phyloP scores from a whole-genome alignment of 2,797 vertebrate genomes.

The Decapterus maruadsi region DNA sequence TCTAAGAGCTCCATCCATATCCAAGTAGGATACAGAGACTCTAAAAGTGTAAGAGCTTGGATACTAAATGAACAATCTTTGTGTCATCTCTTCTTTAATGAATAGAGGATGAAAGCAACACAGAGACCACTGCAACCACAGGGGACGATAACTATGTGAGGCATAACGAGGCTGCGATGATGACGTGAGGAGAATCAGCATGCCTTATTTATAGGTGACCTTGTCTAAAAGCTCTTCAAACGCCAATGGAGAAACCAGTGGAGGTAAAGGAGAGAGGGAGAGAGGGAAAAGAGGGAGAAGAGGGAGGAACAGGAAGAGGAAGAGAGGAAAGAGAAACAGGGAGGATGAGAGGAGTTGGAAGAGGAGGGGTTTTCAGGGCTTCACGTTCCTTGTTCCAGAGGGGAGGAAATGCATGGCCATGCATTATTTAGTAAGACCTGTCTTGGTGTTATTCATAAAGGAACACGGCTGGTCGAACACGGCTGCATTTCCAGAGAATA shows the following conservation, averaged over 20 bases:
- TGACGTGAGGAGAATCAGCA: slow-evolving; percentile 78
- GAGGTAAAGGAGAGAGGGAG: slow-evolving; percentile 30
- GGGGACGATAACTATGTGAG: slow-evolving; percentile 61
- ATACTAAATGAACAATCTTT: slow-evolving; percentile 61
- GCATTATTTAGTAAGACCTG: slow-evolving; percentile 76
- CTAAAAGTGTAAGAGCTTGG: slow-evolving; percentile 54
- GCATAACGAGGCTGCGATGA: slow-evolving; percentile 72
- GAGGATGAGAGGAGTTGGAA: slow-evolving; percentile 45
- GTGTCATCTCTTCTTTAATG: slow-evolving; percentile 70
- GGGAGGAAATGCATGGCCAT: slow-evolving; percentile 70
- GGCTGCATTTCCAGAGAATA: slow-evolving; percentile 29
- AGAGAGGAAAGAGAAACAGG: slow-evolving; percentile 20
- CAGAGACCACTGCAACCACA: slow-evolving; percentile 50
- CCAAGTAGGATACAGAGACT: slow-evolving; percentile 52
- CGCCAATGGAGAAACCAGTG: slow-evolving; percentile 63
- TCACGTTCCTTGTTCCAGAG: slow-evolving; percentile 41
- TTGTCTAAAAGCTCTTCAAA: slow-evolving; percentile 82
- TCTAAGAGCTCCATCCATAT: slow-evolving; percentile 65
- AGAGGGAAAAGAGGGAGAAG: slow-evolving; percentile 3
- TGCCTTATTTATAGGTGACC: slow-evolving; percentile 85
- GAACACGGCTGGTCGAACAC: slow-evolving; percentile 31
- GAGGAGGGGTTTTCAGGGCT: slow-evolving; percentile 44
- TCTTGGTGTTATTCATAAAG: slow-evolving; percentile 72
- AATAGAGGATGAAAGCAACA: slow-evolving; percentile 62
- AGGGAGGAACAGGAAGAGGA: slow-evolving; percentile 20